These are phyloP conservation scores for Cervus canadensis DNA, from an alignment of 2,113 vertebrate genomes.

Conservation along the genomic window DNA sequence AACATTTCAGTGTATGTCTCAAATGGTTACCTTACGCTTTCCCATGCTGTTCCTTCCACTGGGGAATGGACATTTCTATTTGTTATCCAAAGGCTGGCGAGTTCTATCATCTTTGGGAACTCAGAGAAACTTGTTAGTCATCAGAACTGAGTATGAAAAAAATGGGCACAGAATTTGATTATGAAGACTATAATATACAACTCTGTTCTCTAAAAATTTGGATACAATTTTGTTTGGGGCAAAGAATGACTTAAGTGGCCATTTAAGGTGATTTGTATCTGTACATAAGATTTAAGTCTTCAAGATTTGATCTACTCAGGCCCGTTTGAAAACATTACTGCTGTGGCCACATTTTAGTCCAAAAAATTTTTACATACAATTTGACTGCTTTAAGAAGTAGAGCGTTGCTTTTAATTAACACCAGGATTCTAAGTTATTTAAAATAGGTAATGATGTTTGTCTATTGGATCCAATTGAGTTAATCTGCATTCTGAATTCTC, in stretches of 20 bases:
- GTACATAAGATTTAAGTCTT: background rate
- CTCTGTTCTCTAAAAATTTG: background rate
- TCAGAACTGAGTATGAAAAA: conserved; percentile 32
- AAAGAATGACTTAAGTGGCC: background rate
- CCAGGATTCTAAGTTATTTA: background rate
- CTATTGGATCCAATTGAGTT: background rate
- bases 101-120: conserved; percentile 22
- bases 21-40: background rate
- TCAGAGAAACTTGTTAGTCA: conserved; percentile 33
- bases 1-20: background rate
- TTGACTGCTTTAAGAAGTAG: background rate
- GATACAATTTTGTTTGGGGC: background rate
- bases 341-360: background rate
- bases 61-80: background rate
- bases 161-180: conserved; percentile 26
- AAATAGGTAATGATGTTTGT: background rate
- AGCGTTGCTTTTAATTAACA: background rate
- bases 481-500: background rate
- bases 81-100: background rate
- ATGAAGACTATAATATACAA: background rate
- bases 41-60: background rate
- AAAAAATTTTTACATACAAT: background rate
- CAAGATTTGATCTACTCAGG: background rate
- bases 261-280: background rate
- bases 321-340: background rate